Conservation (phyloP, 2,888 invertebrate species). For the Lasius platythorax region DNA sequence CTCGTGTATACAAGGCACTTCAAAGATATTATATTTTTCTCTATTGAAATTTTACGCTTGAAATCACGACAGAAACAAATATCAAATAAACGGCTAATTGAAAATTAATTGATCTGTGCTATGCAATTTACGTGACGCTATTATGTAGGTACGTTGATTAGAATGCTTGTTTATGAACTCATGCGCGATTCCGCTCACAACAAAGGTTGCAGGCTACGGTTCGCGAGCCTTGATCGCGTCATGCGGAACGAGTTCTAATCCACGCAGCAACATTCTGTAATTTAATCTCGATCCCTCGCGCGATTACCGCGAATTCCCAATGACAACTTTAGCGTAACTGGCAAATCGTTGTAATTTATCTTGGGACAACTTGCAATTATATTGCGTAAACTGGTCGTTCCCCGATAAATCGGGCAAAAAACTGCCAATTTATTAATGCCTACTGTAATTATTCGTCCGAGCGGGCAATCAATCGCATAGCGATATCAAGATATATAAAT, state of each 20-base stretch:
- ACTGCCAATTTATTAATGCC: background rate
- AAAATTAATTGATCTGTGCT: conserved; percentile 57
- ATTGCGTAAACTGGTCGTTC: conserved; percentile 16
- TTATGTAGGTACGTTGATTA: conserved; percentile 45
- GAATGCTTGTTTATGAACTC: conserved; percentile 37
- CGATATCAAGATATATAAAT: conserved; percentile 11
- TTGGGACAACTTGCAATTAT: conserved; percentile 26
- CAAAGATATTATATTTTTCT: background rate
- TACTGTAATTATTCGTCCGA: conserved; percentile 5
- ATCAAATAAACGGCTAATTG: conserved; percentile 48
- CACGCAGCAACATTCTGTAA: conserved; percentile 5
- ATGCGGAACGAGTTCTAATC: conserved; percentile 26
- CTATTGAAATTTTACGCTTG: conserved; percentile 10
- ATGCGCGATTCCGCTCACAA: conserved; percentile 26
- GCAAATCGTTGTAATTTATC: conserved; percentile 19
- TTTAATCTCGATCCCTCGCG: conserved; percentile 31
- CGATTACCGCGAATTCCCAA: conserved; percentile 4
- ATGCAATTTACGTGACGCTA: conserved; percentile 18
- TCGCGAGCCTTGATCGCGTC: conserved; percentile 17
- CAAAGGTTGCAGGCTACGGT: conserved; percentile 17
- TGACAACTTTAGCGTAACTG: conserved; percentile 23
- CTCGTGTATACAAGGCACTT: background rate
- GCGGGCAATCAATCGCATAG: background rate
- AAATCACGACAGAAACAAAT: background rate
- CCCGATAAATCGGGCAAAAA: conserved; percentile 13